Percentiles rank a stretch among this genome's conserved stretches.
Conservation (phyloP, 2,797 vertebrate genomes). For the Nyctibius grandis region DNA sequence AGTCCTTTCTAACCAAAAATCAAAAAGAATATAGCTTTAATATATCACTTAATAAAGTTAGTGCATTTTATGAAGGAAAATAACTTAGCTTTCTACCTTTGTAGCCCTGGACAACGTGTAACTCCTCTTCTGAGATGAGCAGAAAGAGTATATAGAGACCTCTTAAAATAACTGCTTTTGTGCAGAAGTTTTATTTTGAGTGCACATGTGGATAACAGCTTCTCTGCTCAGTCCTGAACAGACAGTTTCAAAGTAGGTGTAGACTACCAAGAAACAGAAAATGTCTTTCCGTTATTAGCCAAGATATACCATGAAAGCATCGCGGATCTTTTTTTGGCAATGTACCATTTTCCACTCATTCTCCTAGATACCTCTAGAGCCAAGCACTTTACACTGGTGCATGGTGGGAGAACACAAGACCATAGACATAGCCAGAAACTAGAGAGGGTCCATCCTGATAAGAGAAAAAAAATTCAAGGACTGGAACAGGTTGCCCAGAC, state of each 20-base stretch:
- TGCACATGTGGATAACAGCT: neutral
- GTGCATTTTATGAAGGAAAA: neutral
- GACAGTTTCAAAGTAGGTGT: neutral
- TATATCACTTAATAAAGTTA: neutral
- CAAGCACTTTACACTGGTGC: neutral
- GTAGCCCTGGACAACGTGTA: neutral
- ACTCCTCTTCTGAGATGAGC: neutral
- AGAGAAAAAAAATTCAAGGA: neutral
- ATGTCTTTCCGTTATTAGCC: neutral
- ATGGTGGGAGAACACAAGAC: neutral
- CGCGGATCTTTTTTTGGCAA: neutral
- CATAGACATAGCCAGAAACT: neutral
- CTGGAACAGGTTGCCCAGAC: neutral
- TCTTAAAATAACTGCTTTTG: neutral
- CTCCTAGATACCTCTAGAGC: neutral
- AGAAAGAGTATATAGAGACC: neutral
- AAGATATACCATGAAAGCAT: neutral
- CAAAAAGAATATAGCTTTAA: neutral
- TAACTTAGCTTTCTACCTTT: neutral
- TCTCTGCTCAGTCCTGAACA: neutral
- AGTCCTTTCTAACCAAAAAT: neutral
- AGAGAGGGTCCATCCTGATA: neutral
- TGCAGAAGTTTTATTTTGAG: neutral
- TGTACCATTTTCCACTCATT: neutral
- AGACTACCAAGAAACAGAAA: neutral